Evolutionary conservation across 2,888 invertebrate genomes (phyloP), one percentile per base, ranked within the genome.

Genomic region (Polymixis flavicincta): DNA sequence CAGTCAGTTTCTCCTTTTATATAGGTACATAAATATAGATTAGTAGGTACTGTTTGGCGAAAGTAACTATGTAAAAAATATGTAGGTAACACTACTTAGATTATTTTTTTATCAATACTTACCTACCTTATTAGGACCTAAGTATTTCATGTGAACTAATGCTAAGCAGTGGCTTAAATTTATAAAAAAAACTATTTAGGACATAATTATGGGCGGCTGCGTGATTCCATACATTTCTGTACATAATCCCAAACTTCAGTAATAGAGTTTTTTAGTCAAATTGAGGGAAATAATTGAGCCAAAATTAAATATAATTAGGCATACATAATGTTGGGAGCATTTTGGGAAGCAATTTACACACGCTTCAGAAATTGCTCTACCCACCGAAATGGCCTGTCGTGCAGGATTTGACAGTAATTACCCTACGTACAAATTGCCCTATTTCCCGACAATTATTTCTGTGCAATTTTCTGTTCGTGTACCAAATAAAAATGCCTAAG

Each of bases 361-460:
- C 42, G 54, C 7, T 75, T 52, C 25, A 28, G 14, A 65, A 85
- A 80, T 82, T 71, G 28, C 65, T 25, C n/a, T 60, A 60, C 55
- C 55, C 72, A 19, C 52, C 14, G 25, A 42, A 69, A 66, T 60
- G 11, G 59, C 52, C 17, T 9, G 61, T 84, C 72, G 67, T 54
- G 67, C 50, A 60, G 66, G 54, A 52, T 74, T 70, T 72, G 66
- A 66, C 64, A 45, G 64, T 64, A 86, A 83, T 78, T 71, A 74
- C 42, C 37, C 37, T 13, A 45, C 48, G 4, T 37, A 50, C 63
- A 84, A 84, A 84, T 78, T 86, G 81, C 59, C 55, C 50, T 70
- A 74, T 86, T 86, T 70, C 50, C 28, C 28, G n/a, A 57, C 60
- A 68, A 76, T 81, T 70, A 72, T 86, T 84, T 80, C 57, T 57